Conservation (phyloP, 2,113 vertebrate genomes). For the Athene noctua region DNA sequence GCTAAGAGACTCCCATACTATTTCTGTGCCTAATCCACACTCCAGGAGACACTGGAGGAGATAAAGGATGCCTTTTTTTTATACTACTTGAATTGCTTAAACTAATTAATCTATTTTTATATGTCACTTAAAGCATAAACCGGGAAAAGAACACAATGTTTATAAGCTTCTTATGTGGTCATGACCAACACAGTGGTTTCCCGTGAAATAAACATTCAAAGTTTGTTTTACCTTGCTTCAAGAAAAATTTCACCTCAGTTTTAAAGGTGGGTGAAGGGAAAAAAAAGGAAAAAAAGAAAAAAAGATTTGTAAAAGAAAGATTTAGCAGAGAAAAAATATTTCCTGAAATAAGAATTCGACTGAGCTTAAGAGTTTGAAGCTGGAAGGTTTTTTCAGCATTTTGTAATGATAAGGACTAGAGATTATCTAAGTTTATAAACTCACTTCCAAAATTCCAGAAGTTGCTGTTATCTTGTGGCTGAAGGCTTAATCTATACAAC, state of each 20-base stretch:
- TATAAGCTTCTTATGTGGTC: not conserved
- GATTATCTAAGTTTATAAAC: not conserved
- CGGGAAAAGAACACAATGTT: not conserved
- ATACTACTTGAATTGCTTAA: not conserved
- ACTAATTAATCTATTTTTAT: not conserved
- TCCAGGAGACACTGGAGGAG: not conserved
- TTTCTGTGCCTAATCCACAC: not conserved
- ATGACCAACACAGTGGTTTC: not conserved
- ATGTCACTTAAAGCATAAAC: not conserved
- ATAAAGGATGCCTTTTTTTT: not conserved
- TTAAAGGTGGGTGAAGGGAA: rapidly evolving
- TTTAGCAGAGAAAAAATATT: not conserved
- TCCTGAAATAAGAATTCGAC: not conserved
- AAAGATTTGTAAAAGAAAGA: not conserved
- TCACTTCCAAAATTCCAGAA: not conserved
- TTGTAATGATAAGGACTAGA: not conserved
- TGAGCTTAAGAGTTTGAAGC: rapidly evolving
- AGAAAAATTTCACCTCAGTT: not conserved
- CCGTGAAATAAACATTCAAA: not conserved
- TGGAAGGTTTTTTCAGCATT: not conserved
- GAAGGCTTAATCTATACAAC: not conserved
- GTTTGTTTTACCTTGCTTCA: not conserved
- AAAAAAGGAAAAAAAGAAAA: not conserved
- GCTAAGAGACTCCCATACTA: not conserved
- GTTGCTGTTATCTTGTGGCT: not conserved